Conservation (phyloP, 2,113 vertebrate genomes). For the Otus sunia region DNA sequence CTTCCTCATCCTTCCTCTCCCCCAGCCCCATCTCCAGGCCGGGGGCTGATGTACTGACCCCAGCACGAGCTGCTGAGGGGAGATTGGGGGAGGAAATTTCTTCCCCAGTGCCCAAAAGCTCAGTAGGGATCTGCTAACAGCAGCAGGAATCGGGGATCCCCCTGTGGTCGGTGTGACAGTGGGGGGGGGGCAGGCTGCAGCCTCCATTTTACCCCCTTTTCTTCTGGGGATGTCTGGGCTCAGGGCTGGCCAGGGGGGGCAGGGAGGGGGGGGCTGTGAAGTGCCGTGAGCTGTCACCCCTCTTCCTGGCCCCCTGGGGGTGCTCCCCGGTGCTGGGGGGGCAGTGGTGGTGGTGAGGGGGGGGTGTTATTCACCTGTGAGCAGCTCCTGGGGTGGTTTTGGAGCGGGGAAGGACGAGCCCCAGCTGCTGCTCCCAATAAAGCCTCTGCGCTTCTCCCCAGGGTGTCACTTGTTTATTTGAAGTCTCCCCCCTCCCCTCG, state of each 20-base stretch:
- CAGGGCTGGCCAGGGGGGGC: rapidly evolving
- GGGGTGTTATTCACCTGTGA: not conserved
- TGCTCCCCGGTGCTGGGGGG: rapidly evolving
- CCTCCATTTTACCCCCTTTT: not conserved
- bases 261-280: not conserved
- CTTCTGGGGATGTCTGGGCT: not conserved
- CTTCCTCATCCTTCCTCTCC: not conserved
- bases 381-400: not conserved
- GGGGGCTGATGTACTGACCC: not conserved
- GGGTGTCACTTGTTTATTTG: not conserved
- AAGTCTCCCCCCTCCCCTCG: too few relatives aligned
- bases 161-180: too few relatives aligned
- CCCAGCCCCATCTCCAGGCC: not conserved
- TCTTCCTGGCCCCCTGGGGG: not conserved
- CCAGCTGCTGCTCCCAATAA: not conserved
- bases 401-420: not conserved
- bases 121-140: rapidly evolving
- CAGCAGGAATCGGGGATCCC: not conserved
- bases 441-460: not conserved
- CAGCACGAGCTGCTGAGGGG: too few relatives aligned
- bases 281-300: not conserved
- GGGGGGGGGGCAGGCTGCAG: not conserved
- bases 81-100: not conserved
- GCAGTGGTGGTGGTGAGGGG: too few relatives aligned
- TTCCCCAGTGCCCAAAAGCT: not conserved